A percentile compares a stretch with the other conserved stretches of the same genome.
Conservation (phyloP, 2,797 vertebrate genomes). For the Enteromius unitaeniatus region DNA sequence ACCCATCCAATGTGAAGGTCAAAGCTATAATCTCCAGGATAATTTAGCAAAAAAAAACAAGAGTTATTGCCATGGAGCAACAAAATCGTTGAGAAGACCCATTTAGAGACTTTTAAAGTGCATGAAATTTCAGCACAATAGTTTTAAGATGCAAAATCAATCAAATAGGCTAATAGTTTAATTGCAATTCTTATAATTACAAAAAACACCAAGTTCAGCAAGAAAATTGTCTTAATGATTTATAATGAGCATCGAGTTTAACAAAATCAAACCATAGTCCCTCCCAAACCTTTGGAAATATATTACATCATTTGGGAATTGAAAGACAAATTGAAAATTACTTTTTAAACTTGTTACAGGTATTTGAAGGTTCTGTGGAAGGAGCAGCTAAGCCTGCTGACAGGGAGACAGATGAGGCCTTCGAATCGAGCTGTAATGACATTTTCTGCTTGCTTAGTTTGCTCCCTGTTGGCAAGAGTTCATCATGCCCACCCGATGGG, state of each 20-base stretch:
- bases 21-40: neutral
- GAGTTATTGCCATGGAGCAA: neutral
- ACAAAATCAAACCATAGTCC: constrained; percentile 25
- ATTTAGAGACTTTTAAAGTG: neutral
- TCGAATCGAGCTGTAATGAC: constrained; percentile 56
- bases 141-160: constrained; percentile 16
- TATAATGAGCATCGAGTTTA: constrained; percentile 4
- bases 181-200: constrained; percentile 21
- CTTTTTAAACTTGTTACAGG: constrained; percentile 43
- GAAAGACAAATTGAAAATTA: constrained; percentile 32
- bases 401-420: constrained; percentile 55
- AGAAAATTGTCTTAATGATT: constrained; percentile 13
- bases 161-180: constrained; percentile 20
- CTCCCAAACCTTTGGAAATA: constrained; percentile 31
- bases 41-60: neutral
- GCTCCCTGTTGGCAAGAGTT: constrained; percentile 57
- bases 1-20: constrained; percentile 10
- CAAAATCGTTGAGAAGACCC: neutral
- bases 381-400: constrained; percentile 39
- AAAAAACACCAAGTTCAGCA: constrained; percentile 21
- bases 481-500: constrained; percentile 60
- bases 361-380: constrained; percentile 21
- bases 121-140: neutral
- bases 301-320: constrained; percentile 22
- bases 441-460: constrained; percentile 63